These are phyloP conservation scores for Turnix velox DNA, from an alignment of 2,113 vertebrate genomes.

Conservation along the genomic window DNA sequence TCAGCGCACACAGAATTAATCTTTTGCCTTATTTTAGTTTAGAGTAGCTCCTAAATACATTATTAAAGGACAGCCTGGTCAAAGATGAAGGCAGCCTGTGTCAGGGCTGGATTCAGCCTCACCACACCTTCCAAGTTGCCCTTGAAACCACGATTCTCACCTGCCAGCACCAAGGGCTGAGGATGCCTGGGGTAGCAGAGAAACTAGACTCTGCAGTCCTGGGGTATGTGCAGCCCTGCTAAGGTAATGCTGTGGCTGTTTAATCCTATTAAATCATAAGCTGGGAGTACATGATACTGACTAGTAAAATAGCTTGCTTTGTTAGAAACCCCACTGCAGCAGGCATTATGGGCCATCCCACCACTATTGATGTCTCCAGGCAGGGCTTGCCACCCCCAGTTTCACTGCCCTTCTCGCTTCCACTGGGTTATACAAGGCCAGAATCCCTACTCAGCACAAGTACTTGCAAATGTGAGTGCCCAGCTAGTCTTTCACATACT, in stretches of 20 bases:
- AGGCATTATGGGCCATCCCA: not conserved
- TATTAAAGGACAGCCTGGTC: not conserved
- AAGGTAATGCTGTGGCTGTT: not conserved
- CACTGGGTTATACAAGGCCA: not conserved
- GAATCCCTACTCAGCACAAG: not conserved
- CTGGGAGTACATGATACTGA: not conserved
- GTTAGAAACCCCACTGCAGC: not conserved
- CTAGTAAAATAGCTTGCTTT: not conserved
- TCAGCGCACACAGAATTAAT: not conserved
- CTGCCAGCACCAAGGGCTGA: not conserved
- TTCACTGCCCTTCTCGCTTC: not conserved
- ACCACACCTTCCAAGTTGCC: not conserved
- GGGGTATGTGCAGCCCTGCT: not conserved
- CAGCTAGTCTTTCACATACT: not conserved
- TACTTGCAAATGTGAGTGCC: not conserved
- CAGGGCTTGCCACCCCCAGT: not conserved
- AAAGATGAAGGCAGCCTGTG: not conserved
- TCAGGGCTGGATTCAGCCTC: not conserved
- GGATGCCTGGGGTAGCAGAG: not conserved
- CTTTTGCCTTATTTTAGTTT: not conserved
- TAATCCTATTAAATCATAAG: conserved; percentile 26
- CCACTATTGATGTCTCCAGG: not conserved
- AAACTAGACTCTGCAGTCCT: not conserved
- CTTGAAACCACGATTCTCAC: not conserved
- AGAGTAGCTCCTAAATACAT: not conserved